Base-by-base conservation (phyloP, 2,888 invertebrate species). In the Drosophila imparisetae region DNA sequence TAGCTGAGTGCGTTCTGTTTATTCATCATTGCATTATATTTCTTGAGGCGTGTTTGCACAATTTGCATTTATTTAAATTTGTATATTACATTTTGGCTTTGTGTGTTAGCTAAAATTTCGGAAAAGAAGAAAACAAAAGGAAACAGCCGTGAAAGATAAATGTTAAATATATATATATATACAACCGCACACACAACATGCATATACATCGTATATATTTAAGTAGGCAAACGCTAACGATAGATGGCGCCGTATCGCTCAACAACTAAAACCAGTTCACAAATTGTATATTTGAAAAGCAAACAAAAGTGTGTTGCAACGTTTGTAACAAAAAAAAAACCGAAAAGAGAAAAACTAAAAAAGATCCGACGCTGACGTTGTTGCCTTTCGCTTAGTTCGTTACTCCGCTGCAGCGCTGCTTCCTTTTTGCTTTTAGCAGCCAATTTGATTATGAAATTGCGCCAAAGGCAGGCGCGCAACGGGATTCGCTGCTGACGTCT, bases 381-480 rank as follows among this genome's bases (percentile, higher is more conserved):
- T 64, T 61, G 66, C 73, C 77, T 76, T 76, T 76, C 76, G 64
- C 67, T 61, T 58, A 32, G 72, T 48, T 55, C 48, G 57, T 40
- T 40, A 60, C 57, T 32, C 38, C 49, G 62, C 38, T 34, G 50
- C 50, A 49, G 67, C 40, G 40, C 21, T 34, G 58, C 53, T 49
- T 82, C 72, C 75, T 78, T 83, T 70, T 83, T 67, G 69, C 59
- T 50, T 75, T 72, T 54, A 66, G 64, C 68, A 66, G 69, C 55
- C 53, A 58, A 67, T 72, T 78, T 74, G 72, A 74, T 85, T 83
- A 83, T 85, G 83, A 85, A 83, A 83, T 75, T 73, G 62, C 62
- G 55, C 49, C 72, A 75, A 60, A 62, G 65, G 54, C 71, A 24
- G 15, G 45, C 45, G 45, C 24, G 45, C 45, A 71, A 53, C 27